phyloP scores from a whole-genome alignment of 1,140 invertebrate species.

The Venturia canescens region DNA sequence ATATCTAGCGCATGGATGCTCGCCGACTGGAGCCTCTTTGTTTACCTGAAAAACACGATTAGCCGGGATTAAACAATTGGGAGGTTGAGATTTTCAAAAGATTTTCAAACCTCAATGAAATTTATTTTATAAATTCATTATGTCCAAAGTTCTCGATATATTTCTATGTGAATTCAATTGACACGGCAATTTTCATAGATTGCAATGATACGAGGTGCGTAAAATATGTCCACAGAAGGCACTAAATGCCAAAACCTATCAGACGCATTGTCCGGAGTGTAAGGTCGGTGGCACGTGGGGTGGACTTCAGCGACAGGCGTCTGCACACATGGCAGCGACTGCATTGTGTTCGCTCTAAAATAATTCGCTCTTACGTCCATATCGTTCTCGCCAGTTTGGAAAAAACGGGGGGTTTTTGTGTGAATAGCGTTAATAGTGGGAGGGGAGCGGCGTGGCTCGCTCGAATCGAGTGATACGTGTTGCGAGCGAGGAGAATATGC shows the following conservation, averaged over 20 bases:
- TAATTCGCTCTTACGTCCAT: constrained; percentile 1
- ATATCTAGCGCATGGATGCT: too few species aligned
- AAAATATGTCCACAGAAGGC: background rate
- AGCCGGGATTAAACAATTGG: too few species aligned
- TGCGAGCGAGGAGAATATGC: constrained; percentile 47
- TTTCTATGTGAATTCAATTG: background rate
- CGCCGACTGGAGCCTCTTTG: constrained; percentile 44
- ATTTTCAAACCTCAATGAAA: too few species aligned
- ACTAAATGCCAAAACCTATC: constrained; percentile 7
- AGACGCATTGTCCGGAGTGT: background rate
- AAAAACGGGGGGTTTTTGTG: constrained; percentile 57
- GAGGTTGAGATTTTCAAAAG: too few species aligned
- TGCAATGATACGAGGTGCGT: background rate
- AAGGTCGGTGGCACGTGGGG: background rate
- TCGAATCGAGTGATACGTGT: constrained; percentile 40
- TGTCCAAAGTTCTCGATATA: too few species aligned
- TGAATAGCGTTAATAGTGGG: constrained; percentile 72
- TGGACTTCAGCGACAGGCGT: background rate
- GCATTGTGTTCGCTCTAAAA: constrained; percentile 1
- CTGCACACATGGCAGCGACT: constrained; percentile 22
- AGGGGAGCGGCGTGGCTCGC: constrained; percentile 61
- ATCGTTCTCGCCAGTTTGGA: background rate
- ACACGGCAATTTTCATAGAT: background rate
- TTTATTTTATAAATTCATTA: too few species aligned
- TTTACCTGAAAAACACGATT: constrained; percentile 47